These are phyloP conservation scores for Phymanthus crucifer DNA, from an alignment of 92 coral and sea anemone species.

Conservation along the genomic window DNA sequence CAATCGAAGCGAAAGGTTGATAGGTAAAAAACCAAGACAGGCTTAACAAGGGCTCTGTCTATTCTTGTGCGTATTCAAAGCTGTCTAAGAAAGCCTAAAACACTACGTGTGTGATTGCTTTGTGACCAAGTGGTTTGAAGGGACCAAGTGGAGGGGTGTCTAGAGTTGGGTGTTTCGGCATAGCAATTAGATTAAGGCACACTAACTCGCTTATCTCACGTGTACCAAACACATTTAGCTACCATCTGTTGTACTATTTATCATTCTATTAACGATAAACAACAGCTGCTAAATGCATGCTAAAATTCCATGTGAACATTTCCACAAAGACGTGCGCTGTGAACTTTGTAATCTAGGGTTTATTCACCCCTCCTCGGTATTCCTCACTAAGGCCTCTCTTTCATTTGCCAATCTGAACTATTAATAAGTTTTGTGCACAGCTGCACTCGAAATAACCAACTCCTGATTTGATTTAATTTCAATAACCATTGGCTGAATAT, in stretches of 20 bases:
- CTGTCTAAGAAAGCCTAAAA: background rate
- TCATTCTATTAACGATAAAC: conserved; percentile 99
- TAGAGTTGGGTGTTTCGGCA: conserved; percentile 42
- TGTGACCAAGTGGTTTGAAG: conserved; percentile 30
- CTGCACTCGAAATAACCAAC: conserved; percentile 86
- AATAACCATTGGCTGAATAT: conserved; percentile 96
- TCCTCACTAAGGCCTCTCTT: conserved; percentile 74
- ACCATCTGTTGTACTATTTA: conserved; percentile 99
- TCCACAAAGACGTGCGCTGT: conserved; percentile 99
- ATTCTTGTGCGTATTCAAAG: conserved; percentile 16
- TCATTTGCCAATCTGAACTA: conserved; percentile 86
- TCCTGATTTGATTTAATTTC: conserved; percentile 94
- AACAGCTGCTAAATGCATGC: conserved; percentile 99
- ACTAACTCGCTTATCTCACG: conserved; percentile 93
- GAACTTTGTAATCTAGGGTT: conserved; percentile 59
- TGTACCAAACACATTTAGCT: conserved; percentile 97
- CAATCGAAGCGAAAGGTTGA: conserved; percentile 9
- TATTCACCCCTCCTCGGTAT: conserved; percentile 56
- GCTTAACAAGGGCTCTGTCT: background rate
- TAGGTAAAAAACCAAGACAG: conserved; percentile 11
- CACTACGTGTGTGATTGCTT: conserved; percentile 10
- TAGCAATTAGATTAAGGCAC: conserved; percentile 95
- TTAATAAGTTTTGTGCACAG: conserved; percentile 92
- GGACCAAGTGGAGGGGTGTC: conserved; percentile 21
- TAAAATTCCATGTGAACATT: conserved; percentile 99